phyloP scores from a whole-genome alignment of 1,140 invertebrate species.

The Drosophila santomea region DNA sequence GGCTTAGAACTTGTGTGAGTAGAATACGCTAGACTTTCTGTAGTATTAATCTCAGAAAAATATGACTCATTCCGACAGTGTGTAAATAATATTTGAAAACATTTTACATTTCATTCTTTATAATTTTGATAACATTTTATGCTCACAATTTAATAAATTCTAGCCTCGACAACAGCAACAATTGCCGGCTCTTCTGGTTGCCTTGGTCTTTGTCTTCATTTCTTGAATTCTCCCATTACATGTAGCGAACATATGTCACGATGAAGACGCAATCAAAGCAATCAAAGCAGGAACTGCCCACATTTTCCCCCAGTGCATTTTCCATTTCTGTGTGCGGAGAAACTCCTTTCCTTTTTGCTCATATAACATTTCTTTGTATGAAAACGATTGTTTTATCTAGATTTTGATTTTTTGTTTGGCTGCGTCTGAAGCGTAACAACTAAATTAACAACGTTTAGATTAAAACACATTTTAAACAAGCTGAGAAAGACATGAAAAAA shows the following conservation, averaged over 20 bases:
- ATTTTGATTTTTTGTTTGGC: slow-evolving; percentile 26
- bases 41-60: no score
- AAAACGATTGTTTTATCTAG: slow-evolving; percentile 40
- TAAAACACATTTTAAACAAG: slow-evolving; percentile 45
- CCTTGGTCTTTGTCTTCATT: slow-evolving; percentile 14
- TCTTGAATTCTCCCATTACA: slow-evolving; percentile 21
- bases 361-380: slow-evolving; percentile 43
- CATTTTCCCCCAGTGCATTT: slow-evolving; percentile 25
- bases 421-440: slow-evolving; percentile 50
- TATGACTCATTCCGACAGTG: no score
- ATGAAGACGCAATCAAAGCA: slow-evolving; percentile 38
- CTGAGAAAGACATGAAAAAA: slow-evolving; percentile 8
- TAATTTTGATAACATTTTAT: no score
- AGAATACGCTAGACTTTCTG: no score
- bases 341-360: slow-evolving; percentile 23
- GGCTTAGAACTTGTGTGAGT: neutral
- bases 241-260: slow-evolving; percentile 29
- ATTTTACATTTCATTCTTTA: no score
- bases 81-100: no score
- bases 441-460: slow-evolving; percentile 51
- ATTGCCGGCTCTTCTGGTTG: slow-evolving; percentile 4
- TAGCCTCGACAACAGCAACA: slow-evolving; percentile 46
- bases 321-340: slow-evolving; percentile 33
- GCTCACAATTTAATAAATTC: no score
- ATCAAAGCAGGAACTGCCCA: slow-evolving; percentile 30